These are phyloP conservation scores for Timema podura DNA, from an alignment of 2,888 invertebrate genomes.

Conservation along the genomic window DNA sequence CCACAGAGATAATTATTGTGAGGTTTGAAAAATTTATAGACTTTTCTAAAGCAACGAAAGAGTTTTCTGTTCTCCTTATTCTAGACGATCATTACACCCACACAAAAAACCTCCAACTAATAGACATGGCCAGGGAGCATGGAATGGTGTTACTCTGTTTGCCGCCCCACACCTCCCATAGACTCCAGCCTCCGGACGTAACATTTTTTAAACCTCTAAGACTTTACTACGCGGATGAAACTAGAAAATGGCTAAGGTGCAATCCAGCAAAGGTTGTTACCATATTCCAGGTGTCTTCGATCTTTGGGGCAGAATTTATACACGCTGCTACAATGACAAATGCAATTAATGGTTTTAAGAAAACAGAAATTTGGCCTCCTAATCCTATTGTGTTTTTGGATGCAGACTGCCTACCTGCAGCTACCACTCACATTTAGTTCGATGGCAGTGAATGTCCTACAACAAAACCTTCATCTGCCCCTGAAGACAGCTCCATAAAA, in stretches of 20 bases:
- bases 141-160: slow-evolving; percentile 4
- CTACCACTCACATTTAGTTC: neutral
- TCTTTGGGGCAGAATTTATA: slow-evolving; percentile 32
- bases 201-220: slow-evolving; percentile 33
- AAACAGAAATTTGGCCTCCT: slow-evolving; percentile 31
- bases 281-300: slow-evolving; percentile 29
- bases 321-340: slow-evolving; percentile 31
- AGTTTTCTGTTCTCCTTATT: neutral
- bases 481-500: too few relatives aligned
- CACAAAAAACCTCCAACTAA: neutral
- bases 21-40: neutral
- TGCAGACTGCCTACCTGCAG: slow-evolving; percentile 4
- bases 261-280: slow-evolving; percentile 28
- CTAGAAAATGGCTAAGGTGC: slow-evolving; percentile 29
- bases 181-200: slow-evolving; percentile 30
- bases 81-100: neutral
- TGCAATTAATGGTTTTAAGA: slow-evolving; percentile 29
- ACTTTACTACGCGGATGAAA: slow-evolving; percentile 32
- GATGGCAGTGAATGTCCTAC: neutral
- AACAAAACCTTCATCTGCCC: too few relatives aligned
- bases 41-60: neutral
- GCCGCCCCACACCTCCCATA: slow-evolving; percentile 10
- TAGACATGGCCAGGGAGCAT: slow-evolving; percentile 9
- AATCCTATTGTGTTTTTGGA: slow-evolving; percentile 6
- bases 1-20: neutral